These are phyloP conservation scores for Psittacula echo DNA, from an alignment of 2,797 vertebrate genomes.

Conservation along the genomic window DNA sequence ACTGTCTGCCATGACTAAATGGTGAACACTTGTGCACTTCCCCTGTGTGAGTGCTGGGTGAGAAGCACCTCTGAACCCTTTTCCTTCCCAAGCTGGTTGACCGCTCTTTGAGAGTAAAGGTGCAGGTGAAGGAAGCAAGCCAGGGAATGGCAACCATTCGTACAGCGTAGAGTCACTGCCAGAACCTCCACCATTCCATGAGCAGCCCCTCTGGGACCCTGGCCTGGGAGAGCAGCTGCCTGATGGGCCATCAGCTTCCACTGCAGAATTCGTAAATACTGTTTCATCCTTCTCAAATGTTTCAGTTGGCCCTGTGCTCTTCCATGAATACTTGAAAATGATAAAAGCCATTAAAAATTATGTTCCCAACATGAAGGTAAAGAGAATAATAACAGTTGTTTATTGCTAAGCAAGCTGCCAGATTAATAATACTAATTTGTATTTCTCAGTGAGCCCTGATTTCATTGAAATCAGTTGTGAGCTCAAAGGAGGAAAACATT, in stretches of 20 bases:
- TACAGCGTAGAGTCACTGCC: fast-evolving
- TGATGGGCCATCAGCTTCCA: no score
- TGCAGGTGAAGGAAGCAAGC: background rate
- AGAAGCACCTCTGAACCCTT: background rate
- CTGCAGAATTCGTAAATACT: background rate
- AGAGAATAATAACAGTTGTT: background rate
- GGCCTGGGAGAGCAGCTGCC: no score
- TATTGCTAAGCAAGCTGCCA: background rate
- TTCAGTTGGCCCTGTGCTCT: fast-evolving
- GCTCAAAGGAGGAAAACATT: background rate
- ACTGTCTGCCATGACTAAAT: background rate
- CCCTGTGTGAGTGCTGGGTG: fast-evolving
- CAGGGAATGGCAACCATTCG: background rate
- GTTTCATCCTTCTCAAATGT: background rate
- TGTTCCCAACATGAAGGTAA: background rate
- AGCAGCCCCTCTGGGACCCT: background rate
- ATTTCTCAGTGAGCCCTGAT: background rate
- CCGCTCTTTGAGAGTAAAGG: background rate
- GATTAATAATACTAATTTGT: background rate
- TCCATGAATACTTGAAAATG: background rate
- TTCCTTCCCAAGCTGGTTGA: fast-evolving
- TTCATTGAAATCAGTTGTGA: background rate
- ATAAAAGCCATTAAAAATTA: background rate
- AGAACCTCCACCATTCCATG: fast-evolving
- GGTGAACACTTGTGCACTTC: background rate